phyloP scores from a whole-genome alignment of 2,113 vertebrate genomes.

The Reinhardtius hippoglossoides region DNA sequence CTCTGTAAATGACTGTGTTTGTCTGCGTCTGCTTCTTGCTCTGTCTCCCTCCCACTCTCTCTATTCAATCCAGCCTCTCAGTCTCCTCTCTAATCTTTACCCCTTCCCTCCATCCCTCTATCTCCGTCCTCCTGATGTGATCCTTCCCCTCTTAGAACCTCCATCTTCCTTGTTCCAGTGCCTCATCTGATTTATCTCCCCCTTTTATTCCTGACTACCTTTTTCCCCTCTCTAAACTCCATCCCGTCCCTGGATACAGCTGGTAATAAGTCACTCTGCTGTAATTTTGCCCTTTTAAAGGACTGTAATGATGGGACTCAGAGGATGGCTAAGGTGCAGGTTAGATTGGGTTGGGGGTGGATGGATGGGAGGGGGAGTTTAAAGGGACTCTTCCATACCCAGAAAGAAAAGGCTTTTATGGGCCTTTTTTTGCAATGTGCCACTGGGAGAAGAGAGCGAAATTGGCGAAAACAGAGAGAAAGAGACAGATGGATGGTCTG shows the following conservation, averaged over 20 bases:
- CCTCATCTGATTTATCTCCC: slow-evolving; percentile 37
- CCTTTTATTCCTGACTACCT: slow-evolving; percentile 27
- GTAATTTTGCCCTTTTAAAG: slow-evolving; percentile 74
- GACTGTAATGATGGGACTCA: slow-evolving; percentile 68
- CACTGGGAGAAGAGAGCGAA: slow-evolving; percentile 3
- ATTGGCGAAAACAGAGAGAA: slow-evolving; percentile 13
- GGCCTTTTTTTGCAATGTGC: slow-evolving; percentile 37
- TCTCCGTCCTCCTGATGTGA: slow-evolving; percentile 35
- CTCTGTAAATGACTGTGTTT: slow-evolving; percentile 69
- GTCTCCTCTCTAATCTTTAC: slow-evolving; percentile 43
- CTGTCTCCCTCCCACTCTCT: slow-evolving; percentile 19
- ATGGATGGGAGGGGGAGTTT: slow-evolving; percentile 19
- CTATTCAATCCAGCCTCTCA: slow-evolving; percentile 22
- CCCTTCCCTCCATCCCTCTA: slow-evolving; percentile 15
- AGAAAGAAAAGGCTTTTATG: slow-evolving; percentile 62
- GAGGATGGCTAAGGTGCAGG: slow-evolving; percentile 63
- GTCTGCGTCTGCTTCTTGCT: slow-evolving; percentile 43
- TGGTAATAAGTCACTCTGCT: slow-evolving; percentile 78
- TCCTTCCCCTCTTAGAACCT: slow-evolving; percentile 37
- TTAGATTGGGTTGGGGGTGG: slow-evolving; percentile 28
- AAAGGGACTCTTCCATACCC: slow-evolving; percentile 41
- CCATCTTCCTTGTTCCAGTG: slow-evolving; percentile 45
- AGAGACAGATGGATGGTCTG: slow-evolving; percentile 1
- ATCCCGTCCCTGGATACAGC: slow-evolving; percentile 45
- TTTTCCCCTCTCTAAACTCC: slow-evolving; percentile 36